Conservation (phyloP, 2,888 invertebrate species). For the Folsomia candida region DNA sequence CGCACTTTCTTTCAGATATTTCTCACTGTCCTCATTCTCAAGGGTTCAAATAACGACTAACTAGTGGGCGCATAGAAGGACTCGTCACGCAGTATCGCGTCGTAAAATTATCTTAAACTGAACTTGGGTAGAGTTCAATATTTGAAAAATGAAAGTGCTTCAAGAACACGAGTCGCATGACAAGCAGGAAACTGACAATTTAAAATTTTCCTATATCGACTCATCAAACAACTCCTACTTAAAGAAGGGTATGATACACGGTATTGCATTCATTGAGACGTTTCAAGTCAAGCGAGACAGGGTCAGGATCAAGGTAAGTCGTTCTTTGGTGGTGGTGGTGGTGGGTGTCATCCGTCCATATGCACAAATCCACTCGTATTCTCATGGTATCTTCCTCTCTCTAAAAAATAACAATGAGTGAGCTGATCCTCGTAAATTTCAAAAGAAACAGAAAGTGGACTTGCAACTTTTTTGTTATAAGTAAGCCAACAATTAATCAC, state of each 20-base stretch:
- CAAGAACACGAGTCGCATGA: not conserved
- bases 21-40: not conserved
- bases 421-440: not conserved
- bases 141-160: not conserved
- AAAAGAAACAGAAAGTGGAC: conserved; percentile 28
- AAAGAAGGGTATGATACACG: too few relatives aligned
- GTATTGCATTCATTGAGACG: not conserved
- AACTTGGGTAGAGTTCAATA: too few relatives aligned
- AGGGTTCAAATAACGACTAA: not conserved
- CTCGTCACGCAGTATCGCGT: not conserved
- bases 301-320: not conserved
- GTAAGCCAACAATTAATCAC: conserved; percentile 13
- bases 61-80: too few relatives aligned
- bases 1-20: too few relatives aligned
- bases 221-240: too few relatives aligned
- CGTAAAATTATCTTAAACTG: not conserved
- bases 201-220: too few relatives aligned
- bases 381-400: too few relatives aligned
- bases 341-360: too few relatives aligned
- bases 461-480: conserved; percentile 16
- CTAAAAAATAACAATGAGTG: not conserved
- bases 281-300: not conserved
- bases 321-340: not conserved
- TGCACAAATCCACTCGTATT: too few relatives aligned
- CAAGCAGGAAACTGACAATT: not conserved